Base-by-base conservation (phyloP, 2,113 vertebrate genomes). In the Sceloporus undulatus region DNA sequence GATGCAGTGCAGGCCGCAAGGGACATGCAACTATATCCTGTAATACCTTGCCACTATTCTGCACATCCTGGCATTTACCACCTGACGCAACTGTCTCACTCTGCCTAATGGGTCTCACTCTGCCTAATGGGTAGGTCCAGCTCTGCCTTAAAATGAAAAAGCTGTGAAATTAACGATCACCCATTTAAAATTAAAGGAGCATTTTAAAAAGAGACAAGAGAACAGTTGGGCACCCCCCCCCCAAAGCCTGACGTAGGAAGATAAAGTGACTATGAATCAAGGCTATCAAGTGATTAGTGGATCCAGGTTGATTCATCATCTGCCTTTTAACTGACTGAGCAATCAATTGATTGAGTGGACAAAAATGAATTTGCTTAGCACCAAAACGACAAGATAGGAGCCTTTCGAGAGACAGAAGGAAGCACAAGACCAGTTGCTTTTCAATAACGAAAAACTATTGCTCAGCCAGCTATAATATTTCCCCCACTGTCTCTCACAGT, bases 401-500 rank as follows among this genome's bases (percentile, higher is more conserved):
- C 29, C 34, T 62, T 14, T 65, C 65, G 25, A 82, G 80, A 82
- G 74, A 16, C 48, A 65, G 54, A 82, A 62, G 38, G 34, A 87
- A 74, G 19, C 59, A n/a, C 81, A 71, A 75, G 54, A 87, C 82
- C 16, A 75, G n/a, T 86, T 86, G 38, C 86, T 75, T 40, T 82
- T 74, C 29, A 48, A 62, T 82, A 82, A 62, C 38, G 25, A 34
- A 70, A 79, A 34, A 38, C 29, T n/a, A 68, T 78, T 42, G 66
- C 74, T 86, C 66, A 23, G 42, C 21, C 76, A 52, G 56, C 40
- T 77, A 40, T 62, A 71, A 62, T 62, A 75, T 29, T 66, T 42
- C 65, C 21, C 38, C 21, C 71, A 34, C 59, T 77, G 14, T 48
- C 75, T 85, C 13, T 66, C 65, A 65, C 59, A 78, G 27, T 42